Evolutionary conservation across 2,888 invertebrate species (phyloP).

Genomic region (Eupelmus urozonus): DNA sequence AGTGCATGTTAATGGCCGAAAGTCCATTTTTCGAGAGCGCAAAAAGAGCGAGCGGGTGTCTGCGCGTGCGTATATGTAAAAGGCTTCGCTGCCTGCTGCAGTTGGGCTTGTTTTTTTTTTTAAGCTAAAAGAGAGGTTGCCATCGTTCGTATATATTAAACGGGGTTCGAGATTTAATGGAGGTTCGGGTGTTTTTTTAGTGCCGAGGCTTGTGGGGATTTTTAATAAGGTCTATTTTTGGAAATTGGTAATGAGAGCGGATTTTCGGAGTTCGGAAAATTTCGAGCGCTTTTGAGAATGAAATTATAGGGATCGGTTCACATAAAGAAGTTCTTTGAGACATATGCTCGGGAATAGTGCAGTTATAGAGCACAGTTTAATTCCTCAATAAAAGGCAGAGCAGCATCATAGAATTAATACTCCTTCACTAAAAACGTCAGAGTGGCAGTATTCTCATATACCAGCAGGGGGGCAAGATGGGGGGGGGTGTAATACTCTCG

Average conservation of each 20-base stretch:
- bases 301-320: too few species aligned
- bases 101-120: background rate
- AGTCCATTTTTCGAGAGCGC: background rate
- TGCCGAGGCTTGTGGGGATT: too few species aligned
- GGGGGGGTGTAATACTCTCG: too few species aligned
- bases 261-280: too few species aligned
- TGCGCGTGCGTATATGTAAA: background rate
- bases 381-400: background rate
- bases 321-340: too few species aligned
- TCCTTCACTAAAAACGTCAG: background rate
- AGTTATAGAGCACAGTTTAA: too few species aligned
- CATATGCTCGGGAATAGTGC: too few species aligned
- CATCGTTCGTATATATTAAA: conserved; percentile 1
- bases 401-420: background rate
- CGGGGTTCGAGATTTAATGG: conserved; percentile 26
- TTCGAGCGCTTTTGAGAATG: too few species aligned
- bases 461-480: too few species aligned
- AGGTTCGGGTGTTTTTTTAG: background rate
- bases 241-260: too few species aligned
- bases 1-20: background rate
- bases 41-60: background rate
- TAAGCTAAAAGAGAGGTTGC: background rate
- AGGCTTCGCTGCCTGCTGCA: background rate
- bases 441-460: background rate
- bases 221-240: too few species aligned